Conservation (phyloP, 2,113 vertebrate species). For the Melanostigma gelatinosum region DNA sequence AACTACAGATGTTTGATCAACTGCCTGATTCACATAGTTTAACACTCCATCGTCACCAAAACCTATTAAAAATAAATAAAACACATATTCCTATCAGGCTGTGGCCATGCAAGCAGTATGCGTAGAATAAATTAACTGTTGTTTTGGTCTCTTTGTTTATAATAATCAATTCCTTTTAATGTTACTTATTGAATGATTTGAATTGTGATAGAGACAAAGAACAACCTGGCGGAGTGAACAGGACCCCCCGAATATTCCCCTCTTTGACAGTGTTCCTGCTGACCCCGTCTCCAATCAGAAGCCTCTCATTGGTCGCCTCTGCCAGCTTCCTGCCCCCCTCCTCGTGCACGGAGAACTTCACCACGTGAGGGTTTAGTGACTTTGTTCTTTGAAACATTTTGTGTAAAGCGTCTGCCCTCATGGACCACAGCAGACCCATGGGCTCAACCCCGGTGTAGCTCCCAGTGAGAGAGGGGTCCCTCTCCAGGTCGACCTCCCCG, state of each 20-base stretch:
- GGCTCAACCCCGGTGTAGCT: neutral
- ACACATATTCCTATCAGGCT: no score
- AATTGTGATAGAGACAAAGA: neutral
- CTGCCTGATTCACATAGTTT: no score
- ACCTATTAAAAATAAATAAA: no score
- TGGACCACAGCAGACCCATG: slow-evolving; percentile 13
- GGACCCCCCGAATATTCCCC: slow-evolving; percentile 46
- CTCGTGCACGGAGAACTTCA: slow-evolving; percentile 3
- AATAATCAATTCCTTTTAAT: no score
- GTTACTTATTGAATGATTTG: neutral
- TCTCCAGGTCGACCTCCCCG: slow-evolving; percentile 14
- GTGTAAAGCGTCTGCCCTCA: neutral
- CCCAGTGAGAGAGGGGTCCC: neutral
- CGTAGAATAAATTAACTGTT: no score
- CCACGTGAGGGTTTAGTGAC: neutral
- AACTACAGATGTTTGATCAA: neutral
- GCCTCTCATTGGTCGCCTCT: slow-evolving; percentile 56
- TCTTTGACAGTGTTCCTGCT: slow-evolving; percentile 28
- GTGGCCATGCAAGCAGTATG: no score
- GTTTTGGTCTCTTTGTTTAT: no score
- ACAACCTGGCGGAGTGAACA: slow-evolving; percentile 68
- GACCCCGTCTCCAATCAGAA: slow-evolving; percentile 58
- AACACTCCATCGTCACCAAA: no score
- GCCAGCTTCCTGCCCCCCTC: slow-evolving; percentile 41
- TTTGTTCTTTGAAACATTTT: neutral